Evolutionary conservation across 2,888 invertebrate species (phyloP), one percentile per base, ranked within the genome.

Genomic region (Plagodis pulveraria): DNA sequence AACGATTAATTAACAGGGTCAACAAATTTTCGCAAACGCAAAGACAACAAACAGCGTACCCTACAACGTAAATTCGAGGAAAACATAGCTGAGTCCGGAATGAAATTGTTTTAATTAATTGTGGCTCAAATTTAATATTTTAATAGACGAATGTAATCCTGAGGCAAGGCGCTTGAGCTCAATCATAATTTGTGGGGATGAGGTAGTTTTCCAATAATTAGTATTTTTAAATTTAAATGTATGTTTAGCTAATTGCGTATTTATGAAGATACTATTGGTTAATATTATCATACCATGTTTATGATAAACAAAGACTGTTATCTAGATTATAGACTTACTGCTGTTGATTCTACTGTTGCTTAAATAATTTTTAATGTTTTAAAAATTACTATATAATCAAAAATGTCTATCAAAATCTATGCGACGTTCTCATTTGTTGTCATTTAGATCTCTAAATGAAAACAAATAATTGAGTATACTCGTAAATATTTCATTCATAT

Each of bases 1-100:
- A 89, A 84, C 83, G 84, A 85, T 86, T 89, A 87, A 89, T 89
- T 89, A 89, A 84, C 82, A 86, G 83, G 81, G 82, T 84, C 81
- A 86, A 87, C 87, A 84, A 84, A 83, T 84, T 84, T 84, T 78
- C 77, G 72, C 75, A 72, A 84, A 81, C 78, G 81, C 79, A 76
- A 75, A 76, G 77, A 80, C 80, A 78, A 72, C 70, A 72, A 73
- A 72, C 76, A 74, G 76, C 74, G 74, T 80, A 76, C 77, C 74
- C 71, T 72, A 71, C 73, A 72, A 70, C 70, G 78, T 73, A 74
- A 79, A 77, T 75, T 73, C 73, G 76, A 76, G 78, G 82, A 82
- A 81, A 82, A 81, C 74, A 78, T 71, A 67, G 74, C 74, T 65
- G 70, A 72, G 76, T 78, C 71, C 70, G 63, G 78, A 83, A 78